A percentile compares a stretch with the other conserved stretches of the same genome.
Conservation (phyloP, 2,113 vertebrate genomes). For the Gambusia holbrooki region DNA sequence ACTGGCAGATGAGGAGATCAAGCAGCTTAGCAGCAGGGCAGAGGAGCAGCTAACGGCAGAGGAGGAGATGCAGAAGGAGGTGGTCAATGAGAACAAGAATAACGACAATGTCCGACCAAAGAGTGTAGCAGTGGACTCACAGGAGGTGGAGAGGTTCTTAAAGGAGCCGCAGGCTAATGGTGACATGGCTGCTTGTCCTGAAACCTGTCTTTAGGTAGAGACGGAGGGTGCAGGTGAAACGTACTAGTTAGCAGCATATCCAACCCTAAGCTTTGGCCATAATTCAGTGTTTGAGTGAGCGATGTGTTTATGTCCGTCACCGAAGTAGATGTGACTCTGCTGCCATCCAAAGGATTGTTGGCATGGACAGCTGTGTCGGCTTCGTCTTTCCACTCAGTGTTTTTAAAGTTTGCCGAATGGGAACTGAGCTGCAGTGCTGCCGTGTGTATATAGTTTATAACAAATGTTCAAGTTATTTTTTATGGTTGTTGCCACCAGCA, state of each 20-base stretch:
- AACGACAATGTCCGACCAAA: conserved; percentile 50
- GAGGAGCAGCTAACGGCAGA: not conserved
- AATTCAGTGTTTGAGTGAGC: conserved; percentile 3
- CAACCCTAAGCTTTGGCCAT: conserved; percentile 14
- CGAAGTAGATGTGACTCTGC: not conserved
- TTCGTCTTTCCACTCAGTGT: conserved; percentile 27
- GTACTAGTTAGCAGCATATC: not conserved
- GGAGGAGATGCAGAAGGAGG: conserved; percentile 40
- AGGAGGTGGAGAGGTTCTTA: conserved; percentile 86
- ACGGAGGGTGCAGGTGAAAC: not conserved
- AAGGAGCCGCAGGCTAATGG: conserved; percentile 84
- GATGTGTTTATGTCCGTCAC: not conserved
- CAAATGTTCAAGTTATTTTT: not conserved
- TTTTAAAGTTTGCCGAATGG: conserved; percentile 18
- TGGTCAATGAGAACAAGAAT: conserved; percentile 68
- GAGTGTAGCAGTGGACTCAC: conserved; percentile 73
- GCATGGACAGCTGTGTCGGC: not conserved
- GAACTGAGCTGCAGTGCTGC: conserved; percentile 11
- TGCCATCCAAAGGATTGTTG: not conserved
- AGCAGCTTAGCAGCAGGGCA: conserved; percentile 19
- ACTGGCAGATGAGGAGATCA: conserved; percentile 27
- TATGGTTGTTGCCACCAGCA: conserved; percentile 44
- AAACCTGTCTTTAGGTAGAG: conserved; percentile 83
- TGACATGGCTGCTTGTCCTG: conserved; percentile 78
- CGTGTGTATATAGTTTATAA: conserved; percentile 8